Evolutionary conservation across 2,888 invertebrate species (phyloP), one percentile per base, ranked within the genome.

Genomic region (Leptopilina drosophilae): DNA sequence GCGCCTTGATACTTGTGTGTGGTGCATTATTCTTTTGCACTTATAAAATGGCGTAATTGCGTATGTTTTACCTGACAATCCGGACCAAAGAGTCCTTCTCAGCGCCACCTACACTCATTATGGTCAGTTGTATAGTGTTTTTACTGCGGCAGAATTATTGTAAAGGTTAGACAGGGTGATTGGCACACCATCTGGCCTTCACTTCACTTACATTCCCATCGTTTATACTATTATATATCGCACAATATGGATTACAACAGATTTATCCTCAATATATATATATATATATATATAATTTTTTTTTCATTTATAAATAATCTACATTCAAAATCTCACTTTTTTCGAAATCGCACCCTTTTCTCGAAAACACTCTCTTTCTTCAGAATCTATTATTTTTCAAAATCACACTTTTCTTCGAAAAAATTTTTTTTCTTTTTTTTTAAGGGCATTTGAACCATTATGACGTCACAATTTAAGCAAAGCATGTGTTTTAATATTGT

Each of bases 171-270:
- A 26, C 69, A 6, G 46, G 67, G 69, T 49, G 69, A 49, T 69
- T 69, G 69, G 69, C 69, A 69, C 69, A 69, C 69, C 69, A 69
- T 49, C 69, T 46, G 46, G 69, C 69, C 69, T 69, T 69, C 69
- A 20, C 49, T 69, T 12, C 49, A 14, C 49, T 69, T 69, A 20
- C 69, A 69, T 69, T 69, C 69, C 69, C 69, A 69, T 69, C 69
- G 69, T 69, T 69, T 12, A 49, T 33, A 33, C 33, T 33, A 26
- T 46, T 15, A 15, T 15, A 62, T 62, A 62, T 62, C 62, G 62
- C 20, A 15, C 15, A 1, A 62, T 9, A 49, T 11, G 49, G 49
- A 49, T 62, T 62, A 62, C 62, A 62, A 62, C 62, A 62, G 15
- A 62, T 49, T 49, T 49, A 1, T 11, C 49, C 11, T 9, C 42